phyloP scores from a whole-genome alignment of 2,797 vertebrate genomes.

The Sciurus carolinensis region DNA sequence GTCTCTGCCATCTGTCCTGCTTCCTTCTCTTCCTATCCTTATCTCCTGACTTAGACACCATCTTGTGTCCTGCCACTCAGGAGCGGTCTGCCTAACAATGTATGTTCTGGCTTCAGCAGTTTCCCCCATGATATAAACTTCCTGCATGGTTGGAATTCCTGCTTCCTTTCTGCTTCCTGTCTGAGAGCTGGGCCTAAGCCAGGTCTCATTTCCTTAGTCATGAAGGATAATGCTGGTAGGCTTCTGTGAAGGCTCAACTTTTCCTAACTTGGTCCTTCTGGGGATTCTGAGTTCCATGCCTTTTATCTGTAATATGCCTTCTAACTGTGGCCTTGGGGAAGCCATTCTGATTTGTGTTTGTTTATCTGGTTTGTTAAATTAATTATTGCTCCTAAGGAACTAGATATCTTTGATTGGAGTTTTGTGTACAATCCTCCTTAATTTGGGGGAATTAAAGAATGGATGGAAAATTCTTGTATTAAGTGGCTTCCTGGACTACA shows the following conservation, averaged over 20 bases:
- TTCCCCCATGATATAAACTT: neutral
- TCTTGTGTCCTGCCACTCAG: constrained; percentile 39
- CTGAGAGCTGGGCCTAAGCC: neutral
- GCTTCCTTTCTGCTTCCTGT: neutral
- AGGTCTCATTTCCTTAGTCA: neutral
- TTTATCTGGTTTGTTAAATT: constrained; percentile 36
- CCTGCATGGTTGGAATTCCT: neutral
- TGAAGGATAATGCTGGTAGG: neutral
- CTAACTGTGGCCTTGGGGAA: constrained; percentile 40
- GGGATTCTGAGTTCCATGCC: neutral
- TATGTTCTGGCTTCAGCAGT: neutral
- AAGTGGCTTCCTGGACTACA: neutral
- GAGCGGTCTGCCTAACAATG: constrained; percentile 6
- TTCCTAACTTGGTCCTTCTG: neutral
- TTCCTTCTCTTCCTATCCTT: constrained; percentile 48
- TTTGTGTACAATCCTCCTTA: neutral
- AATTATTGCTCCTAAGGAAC: constrained; percentile 45
- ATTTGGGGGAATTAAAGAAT: neutral
- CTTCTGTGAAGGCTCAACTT: constrained; percentile 31
- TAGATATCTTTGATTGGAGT: neutral
- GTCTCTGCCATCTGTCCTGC: constrained; percentile 37
- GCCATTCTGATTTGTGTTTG: constrained; percentile 2
- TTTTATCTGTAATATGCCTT: neutral
- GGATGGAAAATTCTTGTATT: neutral
- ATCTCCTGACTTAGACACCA: neutral